Conservation (phyloP, 1,140 invertebrate genomes). For the Drepana arcuata region DNA sequence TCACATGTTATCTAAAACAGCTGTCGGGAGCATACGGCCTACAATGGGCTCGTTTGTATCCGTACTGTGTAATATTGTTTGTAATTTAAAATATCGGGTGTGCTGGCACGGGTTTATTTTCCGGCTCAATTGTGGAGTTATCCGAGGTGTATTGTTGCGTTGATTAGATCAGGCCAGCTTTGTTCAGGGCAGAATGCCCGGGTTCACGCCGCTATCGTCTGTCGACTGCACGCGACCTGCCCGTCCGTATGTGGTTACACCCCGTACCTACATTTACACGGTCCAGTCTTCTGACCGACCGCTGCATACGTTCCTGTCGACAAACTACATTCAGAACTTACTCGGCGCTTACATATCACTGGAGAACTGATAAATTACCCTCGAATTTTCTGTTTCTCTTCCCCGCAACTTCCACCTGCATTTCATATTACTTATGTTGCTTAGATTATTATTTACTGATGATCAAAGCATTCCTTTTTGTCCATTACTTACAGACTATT, state of each 20-base stretch:
- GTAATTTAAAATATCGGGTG: slow-evolving; percentile 65
- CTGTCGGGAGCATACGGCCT: slow-evolving; percentile 58
- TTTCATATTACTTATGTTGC: too few relatives aligned
- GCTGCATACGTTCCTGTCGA: slow-evolving; percentile 15
- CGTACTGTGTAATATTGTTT: slow-evolving; percentile 61
- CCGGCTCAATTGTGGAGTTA: slow-evolving; percentile 47
- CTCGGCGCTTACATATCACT: too few relatives aligned
- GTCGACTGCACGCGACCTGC: slow-evolving; percentile 34
- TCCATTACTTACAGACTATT: too few relatives aligned
- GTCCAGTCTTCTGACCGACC: slow-evolving; percentile 9
- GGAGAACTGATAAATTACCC: too few relatives aligned
- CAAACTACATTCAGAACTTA: slow-evolving; percentile 6
- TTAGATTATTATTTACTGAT: too few relatives aligned
- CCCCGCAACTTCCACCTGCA: too few relatives aligned
- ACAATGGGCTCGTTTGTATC: slow-evolving; percentile 65
- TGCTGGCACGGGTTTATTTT: slow-evolving; percentile 47
- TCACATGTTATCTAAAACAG: slow-evolving; percentile 68
- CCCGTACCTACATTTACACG: too few relatives aligned
- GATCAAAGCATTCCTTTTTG: too few relatives aligned
- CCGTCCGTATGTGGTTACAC: slow-evolving; percentile 17
- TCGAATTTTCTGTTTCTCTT: too few relatives aligned
- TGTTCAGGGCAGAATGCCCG: slow-evolving; percentile 44
- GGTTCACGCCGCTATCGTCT: slow-evolving; percentile 32
- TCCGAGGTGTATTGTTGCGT: slow-evolving; percentile 63
- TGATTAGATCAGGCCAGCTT: slow-evolving; percentile 64